Conservation (phyloP, 2,888 invertebrate genomes). For the Agrilus mali region DNA sequence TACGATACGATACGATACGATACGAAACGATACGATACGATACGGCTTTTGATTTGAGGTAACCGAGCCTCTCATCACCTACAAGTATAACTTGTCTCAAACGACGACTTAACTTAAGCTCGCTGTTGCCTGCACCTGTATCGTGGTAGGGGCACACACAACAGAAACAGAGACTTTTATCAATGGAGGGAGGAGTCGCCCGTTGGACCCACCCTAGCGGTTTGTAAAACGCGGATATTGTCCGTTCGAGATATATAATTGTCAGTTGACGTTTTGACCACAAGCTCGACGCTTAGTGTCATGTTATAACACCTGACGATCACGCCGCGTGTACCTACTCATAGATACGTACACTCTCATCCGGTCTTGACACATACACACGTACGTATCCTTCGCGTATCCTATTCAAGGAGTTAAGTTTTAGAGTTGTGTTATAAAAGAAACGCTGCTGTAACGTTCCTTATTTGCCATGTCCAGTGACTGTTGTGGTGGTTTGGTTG, state of each 20-base stretch:
- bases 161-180: constrained; percentile 9
- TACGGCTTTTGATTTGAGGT: constrained; percentile 7
- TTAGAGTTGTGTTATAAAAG: too few species aligned
- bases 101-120: constrained; percentile 8
- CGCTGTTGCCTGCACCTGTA: constrained; percentile 9
- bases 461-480: constrained; percentile 10
- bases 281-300: constrained; percentile 10
- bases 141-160: constrained; percentile 9
- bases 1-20: not conserved
- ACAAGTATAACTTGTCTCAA: constrained; percentile 9
- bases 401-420: too few species aligned
- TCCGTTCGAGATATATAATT: constrained; percentile 14
- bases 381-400: too few species aligned
- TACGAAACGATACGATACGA: constrained; percentile 5
- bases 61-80: constrained; percentile 3
- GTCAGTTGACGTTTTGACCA: constrained; percentile 15
- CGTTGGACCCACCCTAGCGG: constrained; percentile 10
- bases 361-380: too few species aligned
- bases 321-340: not conserved
- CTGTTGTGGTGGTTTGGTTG: constrained; percentile 1
- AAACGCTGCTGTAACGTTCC: too few species aligned
- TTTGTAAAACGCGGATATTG: constrained; percentile 13
- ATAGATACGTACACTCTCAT: too few species aligned
- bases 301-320: not conserved
- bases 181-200: constrained; percentile 13